Conservation (phyloP, 1,140 invertebrate genomes). For the Musca domestica region DNA sequence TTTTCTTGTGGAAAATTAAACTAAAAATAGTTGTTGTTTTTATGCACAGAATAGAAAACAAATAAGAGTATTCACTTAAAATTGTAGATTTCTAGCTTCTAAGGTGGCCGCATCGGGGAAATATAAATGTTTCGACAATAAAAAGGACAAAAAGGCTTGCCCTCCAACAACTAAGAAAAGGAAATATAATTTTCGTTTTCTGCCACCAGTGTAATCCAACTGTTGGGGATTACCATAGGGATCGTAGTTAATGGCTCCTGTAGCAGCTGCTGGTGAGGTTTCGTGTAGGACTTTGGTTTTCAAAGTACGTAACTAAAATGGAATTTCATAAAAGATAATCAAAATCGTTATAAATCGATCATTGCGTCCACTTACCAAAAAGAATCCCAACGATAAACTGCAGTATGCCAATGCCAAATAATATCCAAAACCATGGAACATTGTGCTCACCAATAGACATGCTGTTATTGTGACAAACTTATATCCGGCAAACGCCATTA, state of each 20-base stretch:
- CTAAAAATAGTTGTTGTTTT: too few relatives aligned
- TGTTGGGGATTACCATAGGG: slow-evolving; percentile 58
- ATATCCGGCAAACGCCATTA: slow-evolving; percentile 91
- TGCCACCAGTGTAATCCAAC: slow-evolving; percentile 59
- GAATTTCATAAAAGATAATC: not conserved
- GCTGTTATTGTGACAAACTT: slow-evolving; percentile 95
- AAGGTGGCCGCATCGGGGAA: slow-evolving; percentile 29
- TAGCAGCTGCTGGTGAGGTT: slow-evolving; percentile 54
- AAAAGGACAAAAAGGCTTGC: slow-evolving; percentile 94
- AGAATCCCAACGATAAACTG: slow-evolving; percentile 83
- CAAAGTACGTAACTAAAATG: slow-evolving; percentile 86
- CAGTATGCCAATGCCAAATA: slow-evolving; percentile 76
- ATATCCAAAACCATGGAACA: slow-evolving; percentile 77
- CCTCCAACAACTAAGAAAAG: slow-evolving; percentile 83
- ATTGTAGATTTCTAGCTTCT: slow-evolving; percentile 25
- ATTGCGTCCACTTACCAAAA: slow-evolving; percentile 68
- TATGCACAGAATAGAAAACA: too few relatives aligned
- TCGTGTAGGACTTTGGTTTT: slow-evolving; percentile 81
- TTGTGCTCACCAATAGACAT: slow-evolving; percentile 71
- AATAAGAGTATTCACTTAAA: too few relatives aligned
- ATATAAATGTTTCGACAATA: slow-evolving; percentile 81
- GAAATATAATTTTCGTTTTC: slow-evolving; percentile 87
- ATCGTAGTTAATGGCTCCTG: slow-evolving; percentile 53
- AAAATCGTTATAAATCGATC: too few relatives aligned
- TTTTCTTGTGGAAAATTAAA: too few relatives aligned